Evolutionary conservation across 2,113 vertebrate species (phyloP).

Genomic region (Morone saxatilis): DNA sequence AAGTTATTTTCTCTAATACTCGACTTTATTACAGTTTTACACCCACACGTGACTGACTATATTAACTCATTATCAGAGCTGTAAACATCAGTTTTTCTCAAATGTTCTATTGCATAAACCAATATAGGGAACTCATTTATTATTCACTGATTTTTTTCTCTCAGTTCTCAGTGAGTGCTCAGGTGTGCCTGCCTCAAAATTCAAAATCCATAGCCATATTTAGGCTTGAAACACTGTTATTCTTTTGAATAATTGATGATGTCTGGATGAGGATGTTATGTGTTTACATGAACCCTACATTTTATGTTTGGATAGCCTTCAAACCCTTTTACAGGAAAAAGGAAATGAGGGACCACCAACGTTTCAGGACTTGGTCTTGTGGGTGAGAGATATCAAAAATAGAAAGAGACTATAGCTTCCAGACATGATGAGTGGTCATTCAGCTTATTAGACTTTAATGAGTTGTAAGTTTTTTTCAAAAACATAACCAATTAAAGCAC

Average conservation of each 20-base stretch:
- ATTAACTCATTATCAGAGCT: constrained; percentile 50
- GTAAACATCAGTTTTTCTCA: constrained; percentile 40
- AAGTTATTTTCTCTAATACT: constrained; percentile 55
- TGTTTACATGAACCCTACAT: constrained; percentile 81
- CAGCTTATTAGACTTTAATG: constrained; percentile 24
- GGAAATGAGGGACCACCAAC: constrained; percentile 82
- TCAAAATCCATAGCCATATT: constrained; percentile 19
- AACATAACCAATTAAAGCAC: not conserved
- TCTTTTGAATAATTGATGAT: constrained; percentile 62
- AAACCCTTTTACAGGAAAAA: constrained; percentile 62
- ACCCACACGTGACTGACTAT: constrained; percentile 31
- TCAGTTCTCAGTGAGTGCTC: not conserved
- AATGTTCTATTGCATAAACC: constrained; percentile 1
- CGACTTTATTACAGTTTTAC: constrained; percentile 41
- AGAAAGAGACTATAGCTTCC: constrained; percentile 12
- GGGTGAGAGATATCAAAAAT: constrained; percentile 50
- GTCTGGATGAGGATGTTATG: constrained; percentile 73
- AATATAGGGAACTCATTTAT: constrained; percentile 1
- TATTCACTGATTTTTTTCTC: not conserved
- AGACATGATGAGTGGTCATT: constrained; percentile 28
- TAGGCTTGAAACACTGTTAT: constrained; percentile 50
- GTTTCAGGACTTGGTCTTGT: constrained; percentile 34
- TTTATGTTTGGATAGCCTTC: constrained; percentile 77
- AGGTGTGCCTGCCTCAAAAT: constrained; percentile 18
- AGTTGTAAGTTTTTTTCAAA: not conserved